Conservation (phyloP, 2,888 invertebrate genomes). For the Trichogramma evanescens region DNA sequence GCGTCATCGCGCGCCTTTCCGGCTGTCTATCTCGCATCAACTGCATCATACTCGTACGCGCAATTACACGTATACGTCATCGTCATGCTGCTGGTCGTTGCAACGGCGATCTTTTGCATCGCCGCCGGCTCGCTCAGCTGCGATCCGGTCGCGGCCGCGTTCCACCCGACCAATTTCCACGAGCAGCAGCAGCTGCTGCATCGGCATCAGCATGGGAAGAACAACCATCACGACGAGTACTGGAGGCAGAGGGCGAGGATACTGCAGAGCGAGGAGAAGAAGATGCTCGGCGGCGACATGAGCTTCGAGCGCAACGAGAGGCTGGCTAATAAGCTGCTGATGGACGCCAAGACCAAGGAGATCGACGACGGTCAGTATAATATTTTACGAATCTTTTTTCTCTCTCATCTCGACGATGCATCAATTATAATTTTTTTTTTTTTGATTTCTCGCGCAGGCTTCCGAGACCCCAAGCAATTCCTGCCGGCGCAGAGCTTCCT, state of each 20-base stretch:
- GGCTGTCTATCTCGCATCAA: no score
- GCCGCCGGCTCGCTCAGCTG: no score
- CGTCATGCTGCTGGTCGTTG: no score
- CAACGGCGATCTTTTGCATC: no score
- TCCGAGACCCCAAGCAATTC: slow-evolving; percentile 45
- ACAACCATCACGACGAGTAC: neutral
- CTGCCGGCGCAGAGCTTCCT: slow-evolving; percentile 64
- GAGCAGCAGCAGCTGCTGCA: no score
- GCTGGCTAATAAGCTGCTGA: slow-evolving; percentile 54
- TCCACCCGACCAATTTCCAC: no score
- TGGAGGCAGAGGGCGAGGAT: slow-evolving; percentile 10
- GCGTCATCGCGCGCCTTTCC: no score
- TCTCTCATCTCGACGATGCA: no score
- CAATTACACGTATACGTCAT: no score
- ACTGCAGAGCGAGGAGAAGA: slow-evolving; percentile 8
- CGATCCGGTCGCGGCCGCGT: no score
- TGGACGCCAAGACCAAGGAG: slow-evolving; percentile 54
- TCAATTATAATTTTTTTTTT: neutral
- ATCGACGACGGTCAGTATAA: slow-evolving; percentile 48
- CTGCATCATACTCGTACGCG: no score
- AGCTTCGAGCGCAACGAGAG: slow-evolving; percentile 50
- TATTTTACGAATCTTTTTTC: no score
- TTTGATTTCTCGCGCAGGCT: neutral
- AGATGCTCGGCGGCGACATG: slow-evolving; percentile 51
- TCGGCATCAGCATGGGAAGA: neutral